Conservation (phyloP, 2,113 vertebrate species). For the Chinchilla lanigera region DNA sequence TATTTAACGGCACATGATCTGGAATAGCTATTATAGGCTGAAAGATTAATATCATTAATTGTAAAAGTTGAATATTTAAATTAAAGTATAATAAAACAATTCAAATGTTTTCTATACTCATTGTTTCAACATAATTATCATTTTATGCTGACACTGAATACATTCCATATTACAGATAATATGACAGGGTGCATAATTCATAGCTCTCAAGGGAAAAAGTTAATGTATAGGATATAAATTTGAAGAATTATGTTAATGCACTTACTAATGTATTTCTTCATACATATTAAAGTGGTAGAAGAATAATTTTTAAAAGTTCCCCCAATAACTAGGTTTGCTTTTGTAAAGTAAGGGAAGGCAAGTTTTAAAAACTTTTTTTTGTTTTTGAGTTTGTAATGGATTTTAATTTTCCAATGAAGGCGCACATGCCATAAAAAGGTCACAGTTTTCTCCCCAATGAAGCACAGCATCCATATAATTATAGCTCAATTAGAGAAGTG, state of each 20-base stretch:
- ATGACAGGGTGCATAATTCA: neutral
- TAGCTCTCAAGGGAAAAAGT: neutral
- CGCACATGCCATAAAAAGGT: neutral
- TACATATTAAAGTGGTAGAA: neutral
- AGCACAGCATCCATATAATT: neutral
- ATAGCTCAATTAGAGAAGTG: slow-evolving; percentile 52
- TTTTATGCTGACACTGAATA: neutral
- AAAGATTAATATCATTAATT: neutral
- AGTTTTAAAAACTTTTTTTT: neutral
- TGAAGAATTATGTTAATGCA: neutral
- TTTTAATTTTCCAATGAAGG: neutral
- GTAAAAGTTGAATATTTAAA: neutral
- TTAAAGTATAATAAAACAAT: neutral
- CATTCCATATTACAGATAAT: neutral
- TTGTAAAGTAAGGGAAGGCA: neutral
- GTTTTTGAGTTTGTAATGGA: slow-evolving; percentile 13
- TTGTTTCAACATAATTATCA: neutral
- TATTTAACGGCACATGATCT: neutral
- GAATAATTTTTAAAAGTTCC: neutral
- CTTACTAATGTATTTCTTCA: neutral
- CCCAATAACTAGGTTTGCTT: neutral
- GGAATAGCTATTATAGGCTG: neutral
- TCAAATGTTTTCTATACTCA: neutral
- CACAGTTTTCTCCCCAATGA: neutral
- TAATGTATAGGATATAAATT: neutral